phyloP scores from a whole-genome alignment of 2,797 vertebrate genomes.

The Zenarchopterus dispar region DNA sequence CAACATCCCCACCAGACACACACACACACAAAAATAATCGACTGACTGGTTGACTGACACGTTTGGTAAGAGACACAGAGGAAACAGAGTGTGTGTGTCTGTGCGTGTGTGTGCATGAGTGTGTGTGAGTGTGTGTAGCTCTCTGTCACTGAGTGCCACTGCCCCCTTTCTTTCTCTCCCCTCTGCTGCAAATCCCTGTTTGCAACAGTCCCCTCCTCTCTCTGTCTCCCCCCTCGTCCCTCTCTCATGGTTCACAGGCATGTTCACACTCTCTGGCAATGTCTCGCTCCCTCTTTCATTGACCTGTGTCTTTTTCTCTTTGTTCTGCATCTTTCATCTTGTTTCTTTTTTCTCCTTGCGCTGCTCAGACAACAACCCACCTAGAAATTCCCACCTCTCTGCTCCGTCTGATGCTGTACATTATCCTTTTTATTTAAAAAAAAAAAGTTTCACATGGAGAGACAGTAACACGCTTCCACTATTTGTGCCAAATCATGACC shows the following conservation, averaged over 20 bases:
- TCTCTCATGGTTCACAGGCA: constrained; percentile 65
- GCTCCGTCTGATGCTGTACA: not conserved
- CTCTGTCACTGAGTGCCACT: constrained; percentile 79
- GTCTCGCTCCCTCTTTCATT: constrained; percentile 45
- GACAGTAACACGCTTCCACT: not conserved
- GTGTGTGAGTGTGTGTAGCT: constrained; percentile 70
- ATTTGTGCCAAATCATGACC: not conserved
- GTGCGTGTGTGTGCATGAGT: constrained; percentile 39
- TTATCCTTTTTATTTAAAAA: no score
- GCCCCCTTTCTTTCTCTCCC: constrained; percentile 76
- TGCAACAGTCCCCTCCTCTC: constrained; percentile 67
- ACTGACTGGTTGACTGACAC: constrained; percentile 77
- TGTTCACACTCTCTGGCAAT: constrained; percentile 59
- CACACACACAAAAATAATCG: constrained; percentile 71
- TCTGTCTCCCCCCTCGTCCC: constrained; percentile 54
- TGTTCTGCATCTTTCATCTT: constrained; percentile 19
- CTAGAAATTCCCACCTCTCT: not conserved
- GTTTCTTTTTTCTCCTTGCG: not conserved
- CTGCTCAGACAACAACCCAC: not conserved
- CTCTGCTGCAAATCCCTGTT: constrained; percentile 78
- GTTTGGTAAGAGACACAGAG: constrained; percentile 72
- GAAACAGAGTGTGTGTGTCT: constrained; percentile 61
- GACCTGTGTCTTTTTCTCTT: constrained; percentile 23
- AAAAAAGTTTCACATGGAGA: not conserved
- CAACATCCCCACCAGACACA: constrained; percentile 70